phyloP scores from a whole-genome alignment of 2,888 invertebrate species.

The Scaptomyza parva region DNA sequence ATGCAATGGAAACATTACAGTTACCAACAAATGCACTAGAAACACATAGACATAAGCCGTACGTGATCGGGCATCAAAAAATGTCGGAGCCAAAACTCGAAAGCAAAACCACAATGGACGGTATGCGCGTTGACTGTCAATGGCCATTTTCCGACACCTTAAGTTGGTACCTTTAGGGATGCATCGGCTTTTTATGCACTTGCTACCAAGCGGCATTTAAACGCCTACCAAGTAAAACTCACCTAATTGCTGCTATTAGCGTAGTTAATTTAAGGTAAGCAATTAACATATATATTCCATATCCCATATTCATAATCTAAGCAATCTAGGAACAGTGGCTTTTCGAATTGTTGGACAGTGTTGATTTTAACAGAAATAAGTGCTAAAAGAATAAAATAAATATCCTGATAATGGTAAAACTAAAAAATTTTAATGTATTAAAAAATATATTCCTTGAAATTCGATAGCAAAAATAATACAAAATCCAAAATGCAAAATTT shows the following conservation, averaged over 20 bases:
- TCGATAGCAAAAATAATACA: too few relatives aligned
- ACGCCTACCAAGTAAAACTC: constrained; percentile 34
- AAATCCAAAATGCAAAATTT: neutral
- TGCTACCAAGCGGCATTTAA: constrained; percentile 64
- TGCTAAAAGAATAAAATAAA: too few relatives aligned
- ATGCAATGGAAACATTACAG: constrained; percentile 62
- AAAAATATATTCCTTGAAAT: too few relatives aligned
- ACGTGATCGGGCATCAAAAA: constrained; percentile 38
- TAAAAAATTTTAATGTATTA: too few relatives aligned
- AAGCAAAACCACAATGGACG: constrained; percentile 55
- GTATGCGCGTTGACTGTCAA: constrained; percentile 56
- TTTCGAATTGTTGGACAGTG: neutral
- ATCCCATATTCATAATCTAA: neutral
- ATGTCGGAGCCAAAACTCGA: constrained; percentile 43
- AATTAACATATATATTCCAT: constrained; percentile 9
- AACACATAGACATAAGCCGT: constrained; percentile 25
- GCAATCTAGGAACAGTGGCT: neutral
- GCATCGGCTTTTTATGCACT: constrained; percentile 50
- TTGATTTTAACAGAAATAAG: too few relatives aligned
- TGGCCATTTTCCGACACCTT: constrained; percentile 33
- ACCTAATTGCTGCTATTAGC: constrained; percentile 49
- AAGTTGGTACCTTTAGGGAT: neutral
- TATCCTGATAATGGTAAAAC: too few relatives aligned
- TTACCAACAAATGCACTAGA: constrained; percentile 48
- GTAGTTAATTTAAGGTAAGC: constrained; percentile 1